These are phyloP conservation scores for Antennarius maculatus DNA, from an alignment of 2,797 vertebrate genomes.

Conservation along the genomic window DNA sequence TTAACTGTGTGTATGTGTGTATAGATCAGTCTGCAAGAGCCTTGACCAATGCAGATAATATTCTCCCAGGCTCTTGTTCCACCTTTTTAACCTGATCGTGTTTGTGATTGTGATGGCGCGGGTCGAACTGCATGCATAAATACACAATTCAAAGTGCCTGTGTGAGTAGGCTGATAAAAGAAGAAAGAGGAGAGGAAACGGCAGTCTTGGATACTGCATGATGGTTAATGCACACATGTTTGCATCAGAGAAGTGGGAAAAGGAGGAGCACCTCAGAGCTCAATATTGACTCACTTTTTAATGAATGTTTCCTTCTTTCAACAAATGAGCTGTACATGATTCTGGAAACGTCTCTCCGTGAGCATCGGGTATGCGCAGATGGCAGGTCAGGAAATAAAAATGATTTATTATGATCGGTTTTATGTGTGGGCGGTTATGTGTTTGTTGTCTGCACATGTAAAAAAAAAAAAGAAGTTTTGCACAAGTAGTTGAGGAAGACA, in stretches of 20 bases:
- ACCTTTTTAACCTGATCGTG: slow-evolving; percentile 19
- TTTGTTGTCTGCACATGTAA: no score
- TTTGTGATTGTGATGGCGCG: not conserved
- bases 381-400: not conserved
- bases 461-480: no score
- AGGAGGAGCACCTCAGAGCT: not conserved
- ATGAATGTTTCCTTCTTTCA: slow-evolving; percentile 1
- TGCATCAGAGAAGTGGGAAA: not conserved
- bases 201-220: slow-evolving; percentile 11
- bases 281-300: not conserved
- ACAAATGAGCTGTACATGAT: not conserved
- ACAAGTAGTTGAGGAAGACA: no score
- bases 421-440: not conserved
- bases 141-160: slow-evolving; percentile 10
- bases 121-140: slow-evolving; percentile 20
- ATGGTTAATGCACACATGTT: not conserved
- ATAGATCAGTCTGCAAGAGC: slow-evolving; percentile 14
- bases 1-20: slow-evolving; percentile 5
- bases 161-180: slow-evolving; percentile 6
- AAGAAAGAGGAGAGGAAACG: slow-evolving; percentile 9
- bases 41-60: slow-evolving; percentile 46
- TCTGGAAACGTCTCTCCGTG: not conserved
- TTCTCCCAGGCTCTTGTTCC: slow-evolving; percentile 26
- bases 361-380: not conserved
- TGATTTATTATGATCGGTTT: not conserved